Base-by-base conservation (phyloP, 2,888 invertebrate species). In the Molanna angustata region DNA sequence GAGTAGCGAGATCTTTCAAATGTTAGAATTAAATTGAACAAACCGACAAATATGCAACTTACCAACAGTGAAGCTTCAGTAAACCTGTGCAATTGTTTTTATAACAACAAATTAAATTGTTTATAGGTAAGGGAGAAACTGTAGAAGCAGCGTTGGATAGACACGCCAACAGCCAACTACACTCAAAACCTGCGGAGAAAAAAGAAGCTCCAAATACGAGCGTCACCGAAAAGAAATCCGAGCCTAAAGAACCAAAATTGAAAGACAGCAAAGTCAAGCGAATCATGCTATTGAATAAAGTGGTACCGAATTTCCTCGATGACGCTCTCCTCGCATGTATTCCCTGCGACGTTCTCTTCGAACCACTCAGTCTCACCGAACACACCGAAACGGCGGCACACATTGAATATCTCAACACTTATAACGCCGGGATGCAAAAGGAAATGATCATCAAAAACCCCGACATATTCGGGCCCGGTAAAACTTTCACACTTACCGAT, bases 401-500 rank as follows among this genome's bases (percentile, higher is more conserved):
- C 48, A 40, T 37, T 1, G 43, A 52, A 2, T 49, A 52, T 16
- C 40, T 59, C 18, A 49, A 52, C n/a, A 40, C 41, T 3, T 54
- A 43, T 39, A 54, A 59, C 37, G 33, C 18, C 9, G 33, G 46
- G 16, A 14, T 32, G 31, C 59, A 59, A 40, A 46, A 48, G 32
- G 47, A 43, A 2, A 19, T 59, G 31, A 48, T 59, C 3, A 31
- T 31, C 13, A 35, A 54, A 18, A 45, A 59, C 14, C 56, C 56
- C 6, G 56, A 59, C 11, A 11, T 52, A 13, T 59, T 59, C n/a
- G 56, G 56, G 1, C 41, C 41, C 7, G 43, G 27, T 11, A 49
- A 49, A 20, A 49, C 31, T 14, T 54, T 54, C 27, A 14, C 49
- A 9, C 20, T 59, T 20, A 54, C 49, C 7, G 49, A 49, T 21